Base-by-base conservation (phyloP, 2,797 vertebrate genomes). In the Carduelis carduelis region DNA sequence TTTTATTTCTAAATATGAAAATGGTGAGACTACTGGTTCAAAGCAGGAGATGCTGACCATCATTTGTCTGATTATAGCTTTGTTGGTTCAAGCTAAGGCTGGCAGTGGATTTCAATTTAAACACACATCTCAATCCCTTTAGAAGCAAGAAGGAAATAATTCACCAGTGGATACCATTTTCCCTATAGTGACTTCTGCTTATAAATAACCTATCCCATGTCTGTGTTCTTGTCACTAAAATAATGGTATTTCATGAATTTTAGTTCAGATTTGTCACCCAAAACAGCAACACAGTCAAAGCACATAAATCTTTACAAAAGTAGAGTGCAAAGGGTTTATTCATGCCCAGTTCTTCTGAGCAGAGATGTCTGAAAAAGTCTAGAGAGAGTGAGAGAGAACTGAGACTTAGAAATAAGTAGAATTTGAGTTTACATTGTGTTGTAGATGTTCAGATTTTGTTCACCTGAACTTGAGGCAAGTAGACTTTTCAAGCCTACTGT, bases 91-190 rank as follows among this genome's bases (percentile, higher is more conserved):
- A 81, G 12, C 5, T 71, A 41, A 60, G 5, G 6, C 6, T 82
- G 53, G 28, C 6, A 2, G 9, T 34, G 52, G 11, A 34, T 69
- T 70, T 47, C 6, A 24, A 71, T 55, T 22, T 26, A 55, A 65
- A 71, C 6, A 2, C 46, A 4, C 3, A 6, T 46, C 6, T 59
- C 0, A 0, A 52, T 5, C 8, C 7, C 4, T 28, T 78, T 69
- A 44, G 39, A 83, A 72, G 37, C 9, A 69, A 52, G 47, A 83
- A 74, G 13, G 5, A 70, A 60, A 23, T 15, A 32, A 21, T 35
- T 39, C 10, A 83, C 8, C 32, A 74, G 21, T 35, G 13, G 8
- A 37, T 11, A 55, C 24, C 12, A 43, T 72, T 91, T 89, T 82
- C 46, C 43, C 4, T 47, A 3, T 34, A 9, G 14, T 66, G 47